These are phyloP conservation scores for Tryphoninae sp. DNA, from an alignment of 2,888 invertebrate genomes.

Conservation along the genomic window DNA sequence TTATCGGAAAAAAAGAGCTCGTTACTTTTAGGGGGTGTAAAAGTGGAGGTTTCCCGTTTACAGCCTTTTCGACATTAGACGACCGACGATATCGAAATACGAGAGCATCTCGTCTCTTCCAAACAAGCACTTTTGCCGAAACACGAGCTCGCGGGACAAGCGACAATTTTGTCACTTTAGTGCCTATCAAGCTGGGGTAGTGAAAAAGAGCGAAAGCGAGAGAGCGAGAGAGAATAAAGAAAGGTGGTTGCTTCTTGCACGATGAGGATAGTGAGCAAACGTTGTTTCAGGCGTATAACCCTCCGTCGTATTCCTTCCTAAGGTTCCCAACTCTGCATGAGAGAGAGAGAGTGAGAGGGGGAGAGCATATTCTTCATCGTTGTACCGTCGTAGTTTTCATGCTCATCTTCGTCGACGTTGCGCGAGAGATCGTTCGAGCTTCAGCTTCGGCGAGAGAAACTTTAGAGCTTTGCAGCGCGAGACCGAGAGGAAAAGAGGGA, in stretches of 20 bases:
- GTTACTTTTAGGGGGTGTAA: background rate
- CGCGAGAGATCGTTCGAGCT: slow-evolving; percentile 52
- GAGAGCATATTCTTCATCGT: slow-evolving; percentile 31
- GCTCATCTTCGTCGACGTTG: slow-evolving; percentile 22
- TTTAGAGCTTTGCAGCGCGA: slow-evolving; percentile 48
- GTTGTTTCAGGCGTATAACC: slow-evolving; percentile 52
- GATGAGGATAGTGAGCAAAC: slow-evolving; percentile 49
- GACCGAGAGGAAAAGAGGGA: slow-evolving; percentile 24
- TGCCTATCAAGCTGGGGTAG: slow-evolving; percentile 44
- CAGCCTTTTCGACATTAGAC: background rate
- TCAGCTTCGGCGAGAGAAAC: slow-evolving; percentile 50
- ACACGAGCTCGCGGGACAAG: slow-evolving; percentile 43
- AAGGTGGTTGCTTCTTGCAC: slow-evolving; percentile 31
- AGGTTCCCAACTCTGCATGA: background rate
- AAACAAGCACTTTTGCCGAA: slow-evolving; percentile 38
- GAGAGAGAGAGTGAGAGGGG: background rate
- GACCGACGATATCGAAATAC: background rate
- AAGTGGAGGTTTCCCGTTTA: background rate
- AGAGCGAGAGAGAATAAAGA: background rate
- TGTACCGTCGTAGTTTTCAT: slow-evolving; percentile 34
- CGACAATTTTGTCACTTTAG: slow-evolving; percentile 59
- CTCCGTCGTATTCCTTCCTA: slow-evolving; percentile 45
- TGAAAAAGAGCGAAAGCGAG: background rate
- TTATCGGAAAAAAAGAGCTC: background rate
- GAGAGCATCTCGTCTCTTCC: slow-evolving; percentile 29